These are phyloP conservation scores for Lasius fuliginosus DNA, from an alignment of 2,888 invertebrate genomes.

Conservation along the genomic window DNA sequence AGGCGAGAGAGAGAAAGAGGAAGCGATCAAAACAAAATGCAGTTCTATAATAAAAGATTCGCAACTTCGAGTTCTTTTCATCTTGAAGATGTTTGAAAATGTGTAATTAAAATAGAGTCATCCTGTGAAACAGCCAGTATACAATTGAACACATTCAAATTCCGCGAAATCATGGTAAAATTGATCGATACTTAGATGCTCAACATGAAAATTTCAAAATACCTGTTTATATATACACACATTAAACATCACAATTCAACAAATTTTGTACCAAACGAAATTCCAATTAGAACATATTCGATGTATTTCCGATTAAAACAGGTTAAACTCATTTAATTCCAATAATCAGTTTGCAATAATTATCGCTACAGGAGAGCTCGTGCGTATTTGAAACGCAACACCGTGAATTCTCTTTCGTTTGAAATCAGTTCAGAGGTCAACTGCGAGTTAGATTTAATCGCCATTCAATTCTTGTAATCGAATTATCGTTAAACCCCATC, in stretches of 20 bases:
- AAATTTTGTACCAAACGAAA: conserved; percentile 23
- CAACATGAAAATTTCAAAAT: conserved; percentile 10
- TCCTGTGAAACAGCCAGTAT: not conserved
- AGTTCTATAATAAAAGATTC: not conserved
- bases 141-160: conserved; percentile 3
- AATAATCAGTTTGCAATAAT: conserved; percentile 41
- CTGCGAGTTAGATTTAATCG: conserved; percentile 32
- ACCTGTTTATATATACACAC: not conserved
- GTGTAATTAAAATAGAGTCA: not conserved
- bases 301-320: conserved; percentile 30
- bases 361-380: not conserved
- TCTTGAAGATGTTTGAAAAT: not conserved
- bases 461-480: conserved; percentile 45
- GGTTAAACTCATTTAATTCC: conserved; percentile 44
- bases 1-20: not conserved
- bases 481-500: conserved; percentile 24
- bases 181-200: conserved; percentile 1
- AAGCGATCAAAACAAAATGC: not conserved
- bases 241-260: conserved; percentile 11
- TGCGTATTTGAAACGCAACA: conserved; percentile 14
- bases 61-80: not conserved
- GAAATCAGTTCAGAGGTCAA: conserved; percentile 30
- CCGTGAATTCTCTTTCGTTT: conserved; percentile 27
- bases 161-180: conserved; percentile 15
- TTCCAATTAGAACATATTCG: conserved; percentile 32